Evolutionary conservation across 2,113 vertebrate genomes (phyloP).

Genomic region (Bufo bufo): DNA sequence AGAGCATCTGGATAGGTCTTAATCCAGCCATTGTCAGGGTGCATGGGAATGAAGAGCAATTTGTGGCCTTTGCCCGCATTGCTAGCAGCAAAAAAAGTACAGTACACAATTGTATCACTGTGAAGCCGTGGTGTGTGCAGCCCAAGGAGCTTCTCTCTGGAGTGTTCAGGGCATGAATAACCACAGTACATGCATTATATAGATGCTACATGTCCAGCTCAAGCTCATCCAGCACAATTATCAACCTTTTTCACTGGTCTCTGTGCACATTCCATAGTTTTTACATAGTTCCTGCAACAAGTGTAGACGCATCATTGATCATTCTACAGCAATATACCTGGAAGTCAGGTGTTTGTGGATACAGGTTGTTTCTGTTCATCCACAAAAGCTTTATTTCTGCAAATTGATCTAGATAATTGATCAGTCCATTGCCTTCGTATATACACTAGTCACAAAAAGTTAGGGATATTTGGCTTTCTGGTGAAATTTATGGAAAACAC

Average conservation of each 20-base stretch:
- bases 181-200: not conserved
- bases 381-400: not conserved
- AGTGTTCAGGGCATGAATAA: not conserved
- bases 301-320: not conserved
- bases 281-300: not conserved
- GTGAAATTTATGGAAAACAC: too few relatives aligned
- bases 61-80: constrained; percentile 61
- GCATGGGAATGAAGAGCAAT: constrained; percentile 63
- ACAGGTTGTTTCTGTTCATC: too few relatives aligned
- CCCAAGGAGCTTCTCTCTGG: not conserved
- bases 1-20: constrained; percentile 60
- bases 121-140: not conserved
- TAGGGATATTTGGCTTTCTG: too few relatives aligned
- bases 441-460: too few relatives aligned
- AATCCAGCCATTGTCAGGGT: constrained; percentile 66
- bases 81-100: constrained; percentile 39
- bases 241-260: not conserved
- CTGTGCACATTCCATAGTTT: not conserved
- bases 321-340: not conserved
- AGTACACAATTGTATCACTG: constrained; percentile 41
- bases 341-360: not conserved
- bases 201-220: not conserved
- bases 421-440: too few relatives aligned
- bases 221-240: not conserved
- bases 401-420: not conserved